Evolutionary conservation across 1,140 invertebrate genomes (phyloP).

Genomic region (Leptonema lineaticorne): DNA sequence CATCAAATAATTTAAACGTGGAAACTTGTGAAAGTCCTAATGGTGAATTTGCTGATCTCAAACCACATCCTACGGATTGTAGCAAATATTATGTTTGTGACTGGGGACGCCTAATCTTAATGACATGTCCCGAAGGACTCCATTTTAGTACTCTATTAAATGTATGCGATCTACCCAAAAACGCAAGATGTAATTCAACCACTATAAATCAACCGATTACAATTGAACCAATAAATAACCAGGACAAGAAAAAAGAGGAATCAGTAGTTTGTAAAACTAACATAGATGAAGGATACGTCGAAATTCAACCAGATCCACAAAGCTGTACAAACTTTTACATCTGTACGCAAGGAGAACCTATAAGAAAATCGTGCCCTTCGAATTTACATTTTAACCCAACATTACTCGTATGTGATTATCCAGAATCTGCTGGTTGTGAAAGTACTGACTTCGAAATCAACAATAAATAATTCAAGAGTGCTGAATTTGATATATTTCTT

Average conservation of each 20-base stretch:
- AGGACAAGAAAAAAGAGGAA: background rate
- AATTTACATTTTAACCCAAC: slow-evolving; percentile 46
- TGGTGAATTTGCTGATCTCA: background rate
- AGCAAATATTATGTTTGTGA: slow-evolving; percentile 62
- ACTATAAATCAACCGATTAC: no score
- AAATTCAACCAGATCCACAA: slow-evolving; percentile 30
- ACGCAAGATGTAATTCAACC: slow-evolving; percentile 21
- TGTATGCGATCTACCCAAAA: slow-evolving; percentile 24
- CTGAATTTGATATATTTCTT: no score
- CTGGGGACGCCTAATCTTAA: slow-evolving; percentile 49
- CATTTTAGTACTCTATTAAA: slow-evolving; percentile 41
- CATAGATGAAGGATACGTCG: background rate
- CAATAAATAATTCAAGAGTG: no score
- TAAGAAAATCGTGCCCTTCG: slow-evolving; percentile 43
- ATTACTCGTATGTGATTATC: slow-evolving; percentile 46
- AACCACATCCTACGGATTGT: slow-evolving; percentile 49
- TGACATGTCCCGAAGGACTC: slow-evolving; percentile 55
- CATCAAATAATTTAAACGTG: background rate
- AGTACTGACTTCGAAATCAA: no score
- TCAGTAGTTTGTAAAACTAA: background rate
- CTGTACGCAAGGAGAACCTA: slow-evolving; percentile 32
- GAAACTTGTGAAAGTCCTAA: background rate
- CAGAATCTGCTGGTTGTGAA: slow-evolving; percentile 43
- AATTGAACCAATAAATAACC: no score
- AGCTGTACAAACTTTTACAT: slow-evolving; percentile 42